Percentiles rank a stretch among this genome's conserved stretches.
These are phyloP conservation scores for Glyphotaelius pellucidus DNA, from an alignment of 2,888 invertebrate species.

Conservation along the genomic window DNA sequence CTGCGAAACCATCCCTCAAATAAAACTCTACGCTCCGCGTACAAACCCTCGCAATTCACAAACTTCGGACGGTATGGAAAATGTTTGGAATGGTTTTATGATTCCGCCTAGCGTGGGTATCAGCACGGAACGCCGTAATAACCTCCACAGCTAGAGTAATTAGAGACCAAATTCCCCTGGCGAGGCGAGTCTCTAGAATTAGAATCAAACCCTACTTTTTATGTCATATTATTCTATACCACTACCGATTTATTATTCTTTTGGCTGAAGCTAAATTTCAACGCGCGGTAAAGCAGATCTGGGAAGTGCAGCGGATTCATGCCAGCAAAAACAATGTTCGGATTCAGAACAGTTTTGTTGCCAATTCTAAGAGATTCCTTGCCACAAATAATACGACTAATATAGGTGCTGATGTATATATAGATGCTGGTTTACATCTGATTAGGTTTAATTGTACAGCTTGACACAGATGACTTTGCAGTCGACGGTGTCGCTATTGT, in stretches of 20 bases:
- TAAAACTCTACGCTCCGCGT: background rate
- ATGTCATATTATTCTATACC: background rate
- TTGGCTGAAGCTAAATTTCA: constrained; percentile 32
- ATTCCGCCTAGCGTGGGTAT: constrained; percentile 49
- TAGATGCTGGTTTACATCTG: background rate
- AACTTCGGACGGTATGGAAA: background rate
- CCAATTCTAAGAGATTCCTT: background rate
- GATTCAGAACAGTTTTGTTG: background rate
- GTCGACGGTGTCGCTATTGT: no score
- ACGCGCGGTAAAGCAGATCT: constrained; percentile 28
- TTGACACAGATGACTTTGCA: background rate
- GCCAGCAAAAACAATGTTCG: background rate
- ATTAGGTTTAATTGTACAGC: background rate
- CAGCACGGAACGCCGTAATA: constrained; percentile 55
- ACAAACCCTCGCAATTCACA: background rate
- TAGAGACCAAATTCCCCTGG: constrained; percentile 55
- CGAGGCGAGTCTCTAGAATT: constrained; percentile 54
- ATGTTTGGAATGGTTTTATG: background rate
- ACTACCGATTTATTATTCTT: constrained; percentile 15
- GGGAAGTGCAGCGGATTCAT: background rate
- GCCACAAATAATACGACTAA: background rate
- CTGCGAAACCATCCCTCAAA: background rate
- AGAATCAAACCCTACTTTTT: constrained; percentile 46
- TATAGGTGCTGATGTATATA: background rate
- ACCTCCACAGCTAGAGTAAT: constrained; percentile 48